Evolutionary conservation across 2,888 invertebrate genomes (phyloP).

Genomic region (Cantharis flavilabris): DNA sequence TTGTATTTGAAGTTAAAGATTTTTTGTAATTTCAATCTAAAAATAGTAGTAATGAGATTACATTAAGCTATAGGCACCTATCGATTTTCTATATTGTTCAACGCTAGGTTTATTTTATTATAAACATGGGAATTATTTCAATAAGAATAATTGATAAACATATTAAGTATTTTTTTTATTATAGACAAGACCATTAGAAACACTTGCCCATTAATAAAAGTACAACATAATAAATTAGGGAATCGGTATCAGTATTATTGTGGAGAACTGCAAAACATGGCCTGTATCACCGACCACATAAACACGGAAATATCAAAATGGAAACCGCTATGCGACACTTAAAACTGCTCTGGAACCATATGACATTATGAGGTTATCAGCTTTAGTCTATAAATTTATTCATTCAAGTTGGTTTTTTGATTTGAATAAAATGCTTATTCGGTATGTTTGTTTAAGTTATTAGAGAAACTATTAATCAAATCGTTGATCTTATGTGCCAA

Average conservation of each 20-base stretch:
- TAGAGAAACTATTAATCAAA: neutral
- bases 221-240: neutral
- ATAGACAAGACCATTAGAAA: neutral
- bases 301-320: slow-evolving; percentile 38
- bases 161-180: neutral
- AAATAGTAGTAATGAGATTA: neutral
- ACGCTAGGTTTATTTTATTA: neutral
- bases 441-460: neutral
- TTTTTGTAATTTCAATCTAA: neutral
- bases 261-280: neutral
- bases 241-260: neutral
- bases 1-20: neutral
- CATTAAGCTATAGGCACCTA: neutral
- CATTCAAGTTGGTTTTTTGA: neutral
- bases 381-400: slow-evolving; percentile 13
- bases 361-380: slow-evolving; percentile 26
- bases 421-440: neutral
- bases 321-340: slow-evolving; percentile 31
- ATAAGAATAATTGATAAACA: neutral
- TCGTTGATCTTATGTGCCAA: neutral
- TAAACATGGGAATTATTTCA: neutral
- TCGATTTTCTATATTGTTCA: neutral
- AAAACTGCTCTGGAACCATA: slow-evolving; percentile 30
- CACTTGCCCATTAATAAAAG: neutral
- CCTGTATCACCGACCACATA: neutral